Evolutionary conservation across 2,888 invertebrate species (phyloP), one percentile per base, ranked within the genome.

Genomic region (Hirtodrosophila histrioides): DNA sequence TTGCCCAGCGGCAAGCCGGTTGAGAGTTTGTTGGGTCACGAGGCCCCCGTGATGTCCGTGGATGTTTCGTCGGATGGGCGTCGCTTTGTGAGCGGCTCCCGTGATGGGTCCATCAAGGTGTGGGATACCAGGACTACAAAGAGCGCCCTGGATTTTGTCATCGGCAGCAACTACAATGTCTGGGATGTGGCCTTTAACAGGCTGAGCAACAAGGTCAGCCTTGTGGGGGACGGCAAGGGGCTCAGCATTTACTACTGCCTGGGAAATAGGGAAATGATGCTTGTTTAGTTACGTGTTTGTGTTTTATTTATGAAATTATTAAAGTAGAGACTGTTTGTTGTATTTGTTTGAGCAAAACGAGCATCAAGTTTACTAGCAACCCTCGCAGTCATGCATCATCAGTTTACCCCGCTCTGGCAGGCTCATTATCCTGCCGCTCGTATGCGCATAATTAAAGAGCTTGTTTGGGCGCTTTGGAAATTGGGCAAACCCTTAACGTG

Each of bases 381-480:
- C 57, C 64, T 53, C 63, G 46, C 17, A 17, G 17, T 11, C 11
- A 6, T 27, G 27, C 27, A 27, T 27, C 27, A 4, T 27, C 6
- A 8, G 31, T 31, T 8, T 10, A 31, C n/a, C 46, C 10, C 17
- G 33, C 40, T 31, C 31, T 51, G 17, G 12, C 31, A 31, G 11
- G 12, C 55, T 31, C 27, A 33, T 37, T 64, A 56, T 46, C 43
- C 76, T 23, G 44, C 33, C 24, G 7, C 45, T 55, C 46, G 54
- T 63, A 60, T 64, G 67, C 49, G 71, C 67, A 71, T 68, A 76
- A 75, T 76, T 65, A 65, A 61, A 61, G 58, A 64, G 43, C 33
- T 44, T 43, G 48, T 39, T 40, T 41, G 17, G 23, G 31, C 8
- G 11, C 43, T 44, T 53, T 45, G 12, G 53, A 10, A 44, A 39